Base-by-base conservation (phyloP, 2,113 vertebrate species). In the Pterocles gutturalis region DNA sequence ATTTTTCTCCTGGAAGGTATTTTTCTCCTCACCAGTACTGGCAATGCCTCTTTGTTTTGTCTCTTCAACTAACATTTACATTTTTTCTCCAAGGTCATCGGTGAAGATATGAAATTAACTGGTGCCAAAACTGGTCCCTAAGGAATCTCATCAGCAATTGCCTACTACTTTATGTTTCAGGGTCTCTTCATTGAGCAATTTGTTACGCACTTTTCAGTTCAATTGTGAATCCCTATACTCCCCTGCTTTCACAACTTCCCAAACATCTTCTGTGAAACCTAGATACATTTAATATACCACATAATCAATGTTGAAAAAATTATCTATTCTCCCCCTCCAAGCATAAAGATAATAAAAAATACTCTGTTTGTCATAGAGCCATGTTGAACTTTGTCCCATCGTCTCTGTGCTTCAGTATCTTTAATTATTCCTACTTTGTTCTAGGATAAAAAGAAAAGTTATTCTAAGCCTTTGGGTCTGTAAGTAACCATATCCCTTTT, bases 11-110 rank as follows among this genome's bases (percentile, higher is more conserved):
- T 67, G 64, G 60, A 60, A 90, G 36, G 19, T 53, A 58, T 29
- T 84, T 91, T 78, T 22, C 51, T 33, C 51, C 53, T 94, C 43
- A 66, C 71, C 48, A 0, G 1, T 58, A 46, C 58, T 46, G 70
- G 72, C 4, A 18, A 38, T 33, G 29, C 17, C 76, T 72, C 61
- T 45, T 76, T 92, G 48, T 80, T 93, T 85, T 83, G 58, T 83
- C 90, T 90, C 54, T 80, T 80, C 48, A 69, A 55, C 22, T 57
- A 73, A 69, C 9, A 9, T 73, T 77, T 69, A 75, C 34, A 3
- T 78, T 83, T 89, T 89, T 91, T 38, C 70, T 87, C 77, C 87
- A 95, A 94, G 94, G 94, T 84, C 93, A 83, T 76, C 58, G 70
- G 28, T 28, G 49, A 83, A 87, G 54, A 83, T 66, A 87, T 6